Percentiles rank a stretch among this genome's conserved stretches.
phyloP scores from a whole-genome alignment of 2,113 vertebrate genomes.

The Misgurnus mizolepis region DNA sequence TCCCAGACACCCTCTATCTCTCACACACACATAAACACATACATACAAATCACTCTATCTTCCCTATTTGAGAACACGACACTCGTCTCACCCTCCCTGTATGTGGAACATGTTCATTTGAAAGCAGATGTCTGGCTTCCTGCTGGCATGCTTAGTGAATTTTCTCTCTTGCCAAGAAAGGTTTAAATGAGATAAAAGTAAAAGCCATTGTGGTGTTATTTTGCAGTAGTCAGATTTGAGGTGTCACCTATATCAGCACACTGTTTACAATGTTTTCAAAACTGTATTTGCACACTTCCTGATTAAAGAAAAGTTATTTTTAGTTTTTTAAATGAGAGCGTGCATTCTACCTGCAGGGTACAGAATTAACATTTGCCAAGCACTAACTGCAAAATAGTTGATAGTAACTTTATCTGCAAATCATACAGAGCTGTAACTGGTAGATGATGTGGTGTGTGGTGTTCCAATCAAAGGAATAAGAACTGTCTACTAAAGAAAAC shows the following conservation, averaged over 20 bases:
- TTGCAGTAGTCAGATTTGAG: constrained; percentile 6
- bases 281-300: constrained; percentile 2
- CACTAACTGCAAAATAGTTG: too few relatives aligned
- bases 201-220: constrained; percentile 34
- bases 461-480: too few relatives aligned
- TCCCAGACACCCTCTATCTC: constrained; percentile 42
- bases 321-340: background rate
- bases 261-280: constrained; percentile 22
- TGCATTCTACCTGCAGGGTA: too few relatives aligned
- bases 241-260: background rate
- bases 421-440: too few relatives aligned
- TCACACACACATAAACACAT: constrained; percentile 35
- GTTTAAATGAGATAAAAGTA: background rate
- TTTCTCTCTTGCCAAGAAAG: constrained; percentile 21
- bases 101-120: constrained; percentile 51
- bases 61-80: constrained; percentile 23
- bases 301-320: background rate
- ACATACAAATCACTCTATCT: constrained; percentile 31
- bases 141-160: constrained; percentile 41
- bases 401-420: too few relatives aligned
- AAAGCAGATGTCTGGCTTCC: constrained; percentile 59
- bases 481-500: too few relatives aligned
- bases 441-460: too few relatives aligned
- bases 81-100: constrained; percentile 31
- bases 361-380: too few relatives aligned